phyloP scores from a whole-genome alignment of 2,888 invertebrate genomes.

The Aspidapion aeneum region DNA sequence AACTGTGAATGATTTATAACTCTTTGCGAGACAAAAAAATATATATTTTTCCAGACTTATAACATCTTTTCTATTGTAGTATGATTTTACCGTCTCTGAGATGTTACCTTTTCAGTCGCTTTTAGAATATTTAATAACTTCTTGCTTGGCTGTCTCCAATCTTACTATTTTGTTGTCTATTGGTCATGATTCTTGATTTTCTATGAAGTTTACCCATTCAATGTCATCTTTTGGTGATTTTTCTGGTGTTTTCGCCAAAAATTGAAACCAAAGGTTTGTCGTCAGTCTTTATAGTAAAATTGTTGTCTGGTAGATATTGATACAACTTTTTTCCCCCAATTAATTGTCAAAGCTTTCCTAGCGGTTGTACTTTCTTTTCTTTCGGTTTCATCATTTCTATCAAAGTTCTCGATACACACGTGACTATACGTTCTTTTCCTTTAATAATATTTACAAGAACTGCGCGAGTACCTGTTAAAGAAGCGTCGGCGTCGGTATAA shows the following conservation, averaged over 20 bases:
- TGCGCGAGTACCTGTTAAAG: conserved; percentile 19
- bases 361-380: conserved; percentile 25
- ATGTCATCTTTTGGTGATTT: not conserved
- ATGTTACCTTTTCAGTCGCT: not conserved
- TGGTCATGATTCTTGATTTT: not conserved
- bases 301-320: conserved; percentile 36
- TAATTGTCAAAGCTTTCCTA: conserved; percentile 37
- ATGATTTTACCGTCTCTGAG: not conserved
- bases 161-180: not conserved
- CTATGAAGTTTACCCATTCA: not conserved
- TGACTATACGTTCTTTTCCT: no score
- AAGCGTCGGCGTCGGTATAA: no score
- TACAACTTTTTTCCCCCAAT: conserved; percentile 36
- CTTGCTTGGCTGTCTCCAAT: not conserved
- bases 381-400: conserved; percentile 1
- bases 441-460: conserved; percentile 17
- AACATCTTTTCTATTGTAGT: not conserved
- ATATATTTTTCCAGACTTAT: conserved; percentile 3
- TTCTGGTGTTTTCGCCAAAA: conserved; percentile 1
- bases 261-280: conserved; percentile 10
- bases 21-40: not conserved
- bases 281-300: conserved; percentile 17
- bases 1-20: not conserved
- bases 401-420: conserved; percentile 23
- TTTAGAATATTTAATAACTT: not conserved